Conservation (phyloP, 1,140 invertebrate species). For the Drosophila watanabei region DNA sequence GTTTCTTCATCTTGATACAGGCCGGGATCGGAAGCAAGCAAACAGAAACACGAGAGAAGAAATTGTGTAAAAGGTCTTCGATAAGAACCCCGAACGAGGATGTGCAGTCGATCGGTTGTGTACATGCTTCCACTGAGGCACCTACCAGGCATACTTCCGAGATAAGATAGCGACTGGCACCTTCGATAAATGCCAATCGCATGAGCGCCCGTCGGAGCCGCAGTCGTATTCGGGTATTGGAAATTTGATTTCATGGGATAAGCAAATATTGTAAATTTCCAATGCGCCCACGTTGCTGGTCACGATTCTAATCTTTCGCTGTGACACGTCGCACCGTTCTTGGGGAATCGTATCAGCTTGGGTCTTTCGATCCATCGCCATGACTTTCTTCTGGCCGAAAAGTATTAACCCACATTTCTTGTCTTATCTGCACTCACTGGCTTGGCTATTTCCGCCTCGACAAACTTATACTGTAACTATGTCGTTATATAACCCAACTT, state of each 20-base stretch:
- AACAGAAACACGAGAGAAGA: constrained; percentile 40
- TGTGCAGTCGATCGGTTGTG: constrained; percentile 52
- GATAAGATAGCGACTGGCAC: constrained; percentile 74
- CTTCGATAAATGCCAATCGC: constrained; percentile 71
- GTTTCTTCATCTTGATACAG: constrained; percentile 39
- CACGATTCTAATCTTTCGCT: constrained; percentile 14
- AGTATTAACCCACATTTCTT: constrained; percentile 63
- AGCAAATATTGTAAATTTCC: constrained; percentile 72
- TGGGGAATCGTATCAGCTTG: not conserved
- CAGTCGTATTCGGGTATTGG: constrained; percentile 19
- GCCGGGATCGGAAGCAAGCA: constrained; percentile 30
- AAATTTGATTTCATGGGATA: constrained; percentile 67
- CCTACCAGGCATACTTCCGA: constrained; percentile 54
- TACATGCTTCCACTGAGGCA: constrained; percentile 76
- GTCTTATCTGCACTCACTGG: constrained; percentile 61
- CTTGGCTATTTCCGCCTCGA: constrained; percentile 59
- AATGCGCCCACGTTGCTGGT: not conserved
- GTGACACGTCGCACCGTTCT: not conserved
- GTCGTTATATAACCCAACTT: constrained; percentile 43
- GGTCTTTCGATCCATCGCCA: constrained; percentile 1
- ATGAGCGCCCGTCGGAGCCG: constrained; percentile 51
- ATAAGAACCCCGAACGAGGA: constrained; percentile 62
- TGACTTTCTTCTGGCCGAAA: constrained; percentile 1
- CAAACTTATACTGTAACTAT: constrained; percentile 24
- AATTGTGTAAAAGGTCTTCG: constrained; percentile 74